A percentile compares a stretch with the other conserved stretches of the same genome.
Evolutionary conservation across 2,113 vertebrate species (phyloP).

Genomic region (Oenanthe oenanthe): DNA sequence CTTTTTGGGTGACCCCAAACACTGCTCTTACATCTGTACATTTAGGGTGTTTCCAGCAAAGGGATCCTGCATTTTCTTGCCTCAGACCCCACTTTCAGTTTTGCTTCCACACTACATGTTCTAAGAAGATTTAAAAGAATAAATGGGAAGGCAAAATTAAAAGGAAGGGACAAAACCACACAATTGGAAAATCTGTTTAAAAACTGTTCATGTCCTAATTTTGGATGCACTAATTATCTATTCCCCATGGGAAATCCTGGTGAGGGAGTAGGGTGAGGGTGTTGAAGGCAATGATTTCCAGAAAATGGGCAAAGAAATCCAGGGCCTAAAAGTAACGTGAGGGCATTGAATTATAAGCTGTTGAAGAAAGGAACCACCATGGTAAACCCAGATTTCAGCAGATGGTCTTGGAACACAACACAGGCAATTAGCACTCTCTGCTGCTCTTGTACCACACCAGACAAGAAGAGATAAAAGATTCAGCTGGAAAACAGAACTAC

Average conservation of each 20-base stretch:
- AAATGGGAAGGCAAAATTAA: neutral
- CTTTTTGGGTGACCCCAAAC: neutral
- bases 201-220: neutral
- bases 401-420: neutral
- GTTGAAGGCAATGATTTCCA: neutral
- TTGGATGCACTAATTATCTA: neutral
- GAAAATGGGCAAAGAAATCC: neutral
- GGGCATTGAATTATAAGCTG: neutral
- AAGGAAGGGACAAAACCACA: neutral
- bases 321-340: neutral
- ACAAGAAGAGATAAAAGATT: neutral
- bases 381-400: neutral
- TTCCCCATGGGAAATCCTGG: neutral
- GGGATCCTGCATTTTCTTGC: neutral
- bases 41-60: neutral
- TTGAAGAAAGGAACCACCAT: neutral
- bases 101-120: neutral
- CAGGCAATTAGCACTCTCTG: neutral
- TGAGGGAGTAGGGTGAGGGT: rapidly evolving
- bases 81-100: neutral
- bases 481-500: neutral
- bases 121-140: neutral
- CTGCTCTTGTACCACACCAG: neutral
- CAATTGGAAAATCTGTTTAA: neutral
- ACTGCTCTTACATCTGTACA: neutral